phyloP scores from a whole-genome alignment of 2,888 invertebrate genomes.

The Tortricodes alternella region DNA sequence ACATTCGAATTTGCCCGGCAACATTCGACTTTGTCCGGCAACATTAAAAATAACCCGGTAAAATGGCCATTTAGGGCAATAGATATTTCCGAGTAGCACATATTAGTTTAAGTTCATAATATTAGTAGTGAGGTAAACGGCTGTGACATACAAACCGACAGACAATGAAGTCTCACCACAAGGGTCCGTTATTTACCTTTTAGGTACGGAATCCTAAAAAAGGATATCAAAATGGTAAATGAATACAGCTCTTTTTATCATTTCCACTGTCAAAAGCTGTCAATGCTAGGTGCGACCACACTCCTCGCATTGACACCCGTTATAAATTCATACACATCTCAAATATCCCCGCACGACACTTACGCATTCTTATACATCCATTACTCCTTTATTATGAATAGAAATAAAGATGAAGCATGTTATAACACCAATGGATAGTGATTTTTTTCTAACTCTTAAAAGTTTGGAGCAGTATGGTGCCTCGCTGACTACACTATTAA shows the following conservation, averaged over 20 bases:
- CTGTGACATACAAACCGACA: too few relatives aligned
- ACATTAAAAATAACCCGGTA: too few relatives aligned
- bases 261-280: constrained; percentile 16
- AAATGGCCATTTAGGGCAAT: too few relatives aligned
- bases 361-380: constrained; percentile 3
- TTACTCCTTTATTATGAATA: constrained; percentile 2
- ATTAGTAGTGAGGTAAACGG: neutral
- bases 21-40: too few relatives aligned
- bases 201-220: too few relatives aligned
- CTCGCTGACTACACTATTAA: constrained; percentile 43
- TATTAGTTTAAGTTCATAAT: too few relatives aligned
- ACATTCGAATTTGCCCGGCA: too few relatives aligned
- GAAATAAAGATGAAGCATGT: too few relatives aligned
- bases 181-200: too few relatives aligned
- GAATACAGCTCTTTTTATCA: constrained; percentile 3
- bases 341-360: neutral
- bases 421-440: neutral
- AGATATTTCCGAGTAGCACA: too few relatives aligned
- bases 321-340: constrained; percentile 36
- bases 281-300: constrained; percentile 37
- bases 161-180: too few relatives aligned
- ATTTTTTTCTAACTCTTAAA: neutral
- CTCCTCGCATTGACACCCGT: constrained; percentile 32
- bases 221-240: too few relatives aligned
- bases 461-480: constrained; percentile 33